Conservation (phyloP, 2,797 vertebrate species). For the Taeniopygia guttata region DNA sequence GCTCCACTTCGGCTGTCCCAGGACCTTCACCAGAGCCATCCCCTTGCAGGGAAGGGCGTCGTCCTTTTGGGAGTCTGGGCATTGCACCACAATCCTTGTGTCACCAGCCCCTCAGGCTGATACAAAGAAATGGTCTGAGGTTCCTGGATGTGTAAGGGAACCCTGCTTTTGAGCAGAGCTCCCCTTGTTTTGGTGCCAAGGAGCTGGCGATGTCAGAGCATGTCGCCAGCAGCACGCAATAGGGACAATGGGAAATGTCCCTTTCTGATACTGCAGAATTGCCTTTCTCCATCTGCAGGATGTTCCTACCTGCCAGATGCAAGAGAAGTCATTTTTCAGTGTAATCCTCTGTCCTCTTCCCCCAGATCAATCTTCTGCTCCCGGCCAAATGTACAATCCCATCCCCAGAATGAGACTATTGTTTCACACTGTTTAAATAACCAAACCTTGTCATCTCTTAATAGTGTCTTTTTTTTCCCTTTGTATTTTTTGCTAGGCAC, state of each 20-base stretch:
- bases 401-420: neutral
- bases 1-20: neutral
- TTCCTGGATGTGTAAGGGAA: neutral
- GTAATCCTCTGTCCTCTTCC: neutral
- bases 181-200: neutral
- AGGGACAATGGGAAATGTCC: neutral
- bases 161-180: neutral
- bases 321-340: neutral
- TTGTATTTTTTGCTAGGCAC: neutral
- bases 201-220: neutral
- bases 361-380: neutral
- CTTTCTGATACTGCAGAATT: neutral
- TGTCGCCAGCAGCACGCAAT: accelerated
- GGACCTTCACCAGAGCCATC: neutral
- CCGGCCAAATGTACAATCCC: neutral
- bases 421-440: neutral
- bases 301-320: neutral
- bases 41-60: neutral
- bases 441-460: neutral
- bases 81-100: neutral
- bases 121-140: neutral
- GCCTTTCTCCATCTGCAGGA: neutral
- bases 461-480: neutral
- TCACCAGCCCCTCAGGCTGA: neutral
- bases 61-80: neutral